Base-by-base conservation (phyloP, 2,888 invertebrate genomes). In the Cryptocephalus primarius region DNA sequence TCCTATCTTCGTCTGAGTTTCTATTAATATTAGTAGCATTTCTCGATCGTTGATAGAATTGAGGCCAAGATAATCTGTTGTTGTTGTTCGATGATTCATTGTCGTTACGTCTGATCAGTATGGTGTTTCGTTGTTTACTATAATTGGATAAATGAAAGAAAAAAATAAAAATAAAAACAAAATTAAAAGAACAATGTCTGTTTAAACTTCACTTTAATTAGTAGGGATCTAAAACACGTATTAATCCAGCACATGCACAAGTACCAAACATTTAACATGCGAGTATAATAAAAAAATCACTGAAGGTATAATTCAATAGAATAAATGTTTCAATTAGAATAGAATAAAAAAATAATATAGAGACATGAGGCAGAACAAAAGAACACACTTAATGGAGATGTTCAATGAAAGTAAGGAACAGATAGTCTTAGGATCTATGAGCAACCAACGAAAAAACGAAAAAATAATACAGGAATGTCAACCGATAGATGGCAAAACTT, bases 401-500 rank as follows among this genome's bases (percentile, higher is more conserved):
- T n/a, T 32, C 11, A 4, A 41, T 11, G 22, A 33, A 8, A 11
- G 41, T 31, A 41, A 22, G 9, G 41, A 8, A 41, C 6, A 22
- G 22, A 22, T 22, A 22, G 22, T 22, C 22, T 22, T 22, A 22
- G 22, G 22, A 22, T 22, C 22, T 22, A 22, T 9, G 22, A 33
- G 43, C 33, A 33, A 36, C 22, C 43, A 11, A 33, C 36, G 9
- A 33, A 42, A 33, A n/a, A 12, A 32, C 33, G 42, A 22, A 8
- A 2, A 22, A 22, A 22, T 2, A 22, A 22, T 4, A 22, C 22
- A 22, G 53, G 51, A 54, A 58, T 50, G 55, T 55, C 55, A 55
- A 54, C 55, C 51, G 47, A 44, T 52, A 61, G 40, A 13, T n/a
- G 36, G 41, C 31, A 48, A n/a, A 75, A 88, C 88, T 88, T 88